These are phyloP conservation scores for Zosterops hypoxanthus DNA, from an alignment of 2,113 vertebrate species.

Conservation along the genomic window DNA sequence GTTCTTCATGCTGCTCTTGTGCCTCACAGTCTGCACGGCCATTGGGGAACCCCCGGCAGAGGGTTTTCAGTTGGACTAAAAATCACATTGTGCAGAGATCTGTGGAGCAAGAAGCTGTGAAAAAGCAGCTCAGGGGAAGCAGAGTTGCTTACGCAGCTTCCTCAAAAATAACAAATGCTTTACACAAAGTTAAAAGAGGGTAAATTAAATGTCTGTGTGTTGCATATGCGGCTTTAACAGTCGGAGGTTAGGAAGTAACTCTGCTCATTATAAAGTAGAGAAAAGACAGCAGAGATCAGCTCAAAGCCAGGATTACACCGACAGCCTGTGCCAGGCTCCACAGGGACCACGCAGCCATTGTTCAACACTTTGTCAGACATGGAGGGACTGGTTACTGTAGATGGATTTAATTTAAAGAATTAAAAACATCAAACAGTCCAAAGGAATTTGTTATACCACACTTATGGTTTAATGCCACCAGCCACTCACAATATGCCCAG, in stretches of 20 bases:
- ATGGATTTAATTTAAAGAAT: constrained; percentile 27
- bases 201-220: background rate
- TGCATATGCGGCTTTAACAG: background rate
- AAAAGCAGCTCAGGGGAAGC: background rate
- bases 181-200: background rate
- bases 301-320: background rate
- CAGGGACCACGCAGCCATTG: background rate
- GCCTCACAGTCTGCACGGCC: background rate
- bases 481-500: background rate
- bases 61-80: background rate
- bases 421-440: background rate
- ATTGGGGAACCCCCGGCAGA: background rate
- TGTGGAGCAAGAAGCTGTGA: background rate
- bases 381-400: background rate
- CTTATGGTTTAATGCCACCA: background rate
- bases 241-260: background rate
- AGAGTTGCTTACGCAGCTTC: background rate
- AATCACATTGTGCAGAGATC: background rate
- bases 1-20: background rate
- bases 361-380: constrained; percentile 12
- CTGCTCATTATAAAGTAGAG: background rate
- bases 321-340: background rate
- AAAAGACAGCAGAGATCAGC: constrained; percentile 1
- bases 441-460: background rate
- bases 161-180: background rate